Evolutionary conservation across 2,888 invertebrate genomes (phyloP).

Genomic region (Lasioglossum vierecki): DNA sequence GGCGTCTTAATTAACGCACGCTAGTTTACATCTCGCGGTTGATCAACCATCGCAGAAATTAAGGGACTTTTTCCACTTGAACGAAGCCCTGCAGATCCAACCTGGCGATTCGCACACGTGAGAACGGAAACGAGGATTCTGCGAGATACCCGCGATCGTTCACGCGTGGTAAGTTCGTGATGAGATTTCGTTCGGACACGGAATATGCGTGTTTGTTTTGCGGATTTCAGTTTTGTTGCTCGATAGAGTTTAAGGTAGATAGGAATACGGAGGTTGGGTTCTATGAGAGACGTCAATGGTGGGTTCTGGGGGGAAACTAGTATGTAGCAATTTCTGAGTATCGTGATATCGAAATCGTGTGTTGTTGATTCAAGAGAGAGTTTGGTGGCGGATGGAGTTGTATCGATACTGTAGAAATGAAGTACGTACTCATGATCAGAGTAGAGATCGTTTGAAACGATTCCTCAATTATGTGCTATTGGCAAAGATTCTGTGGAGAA

Average conservation of each 20-base stretch:
- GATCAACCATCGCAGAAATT: background rate
- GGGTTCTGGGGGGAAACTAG: background rate
- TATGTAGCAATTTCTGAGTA: background rate
- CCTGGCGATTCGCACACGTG: background rate
- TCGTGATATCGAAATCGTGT: background rate
- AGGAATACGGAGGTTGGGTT: background rate
- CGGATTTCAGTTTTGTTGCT: background rate
- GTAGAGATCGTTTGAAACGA: background rate
- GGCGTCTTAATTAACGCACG: conserved; percentile 51
- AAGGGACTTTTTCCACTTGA: background rate
- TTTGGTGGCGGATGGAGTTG: background rate
- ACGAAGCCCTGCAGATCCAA: background rate
- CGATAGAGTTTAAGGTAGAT: background rate
- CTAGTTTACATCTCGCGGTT: background rate
- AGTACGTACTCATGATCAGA: background rate
- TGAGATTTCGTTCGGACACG: background rate
- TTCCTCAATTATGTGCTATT: background rate
- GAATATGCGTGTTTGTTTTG: background rate
- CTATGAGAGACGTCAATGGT: background rate
- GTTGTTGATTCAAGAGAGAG: background rate
- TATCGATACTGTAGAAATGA: background rate
- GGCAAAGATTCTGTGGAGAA: background rate
- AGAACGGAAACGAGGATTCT: conserved; percentile 1
- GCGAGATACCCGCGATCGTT: background rate
- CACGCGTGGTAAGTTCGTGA: background rate